Evolutionary conservation across 2,888 invertebrate species (phyloP).

Genomic region (Caenorhabditis angaria): DNA sequence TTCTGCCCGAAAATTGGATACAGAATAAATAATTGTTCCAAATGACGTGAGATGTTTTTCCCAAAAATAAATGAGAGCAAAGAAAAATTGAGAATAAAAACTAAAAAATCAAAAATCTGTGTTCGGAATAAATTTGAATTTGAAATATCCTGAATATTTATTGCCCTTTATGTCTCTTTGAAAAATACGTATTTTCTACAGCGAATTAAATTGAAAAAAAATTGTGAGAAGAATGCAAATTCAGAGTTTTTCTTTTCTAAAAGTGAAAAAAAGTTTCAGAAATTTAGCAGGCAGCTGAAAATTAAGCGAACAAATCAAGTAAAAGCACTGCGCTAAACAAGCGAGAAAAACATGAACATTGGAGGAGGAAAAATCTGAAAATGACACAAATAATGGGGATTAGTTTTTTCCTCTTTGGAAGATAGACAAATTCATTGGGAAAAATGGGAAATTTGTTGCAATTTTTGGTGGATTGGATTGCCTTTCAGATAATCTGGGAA

Average conservation of each 20-base stretch:
- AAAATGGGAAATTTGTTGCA: conserved; percentile 5
- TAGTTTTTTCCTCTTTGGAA: conserved; percentile 1
- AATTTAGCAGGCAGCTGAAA: neutral
- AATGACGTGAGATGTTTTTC: too few relatives aligned
- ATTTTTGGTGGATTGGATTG: conserved; percentile 7
- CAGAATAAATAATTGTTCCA: too few relatives aligned
- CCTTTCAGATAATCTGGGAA: too few relatives aligned
- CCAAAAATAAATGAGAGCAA: too few relatives aligned
- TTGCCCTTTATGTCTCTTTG: neutral
- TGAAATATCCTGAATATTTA: neutral
- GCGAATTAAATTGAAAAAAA: too few relatives aligned
- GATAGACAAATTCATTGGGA: neutral
- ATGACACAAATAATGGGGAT: neutral
- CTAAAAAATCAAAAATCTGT: neutral
- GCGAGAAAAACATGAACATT: conserved; percentile 6
- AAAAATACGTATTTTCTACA: neutral
- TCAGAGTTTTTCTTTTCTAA: conserved; percentile 8
- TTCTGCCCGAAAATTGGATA: too few relatives aligned
- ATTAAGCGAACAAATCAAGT: neutral
- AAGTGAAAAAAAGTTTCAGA: conserved; percentile 4
- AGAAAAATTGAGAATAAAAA: neutral
- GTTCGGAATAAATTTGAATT: neutral
- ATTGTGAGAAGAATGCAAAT: conserved; percentile 4
- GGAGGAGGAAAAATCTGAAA: conserved; percentile 1
- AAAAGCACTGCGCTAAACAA: conserved; percentile 1